Base-by-base conservation (phyloP, 2,888 invertebrate genomes). In the Heliconius sara region DNA sequence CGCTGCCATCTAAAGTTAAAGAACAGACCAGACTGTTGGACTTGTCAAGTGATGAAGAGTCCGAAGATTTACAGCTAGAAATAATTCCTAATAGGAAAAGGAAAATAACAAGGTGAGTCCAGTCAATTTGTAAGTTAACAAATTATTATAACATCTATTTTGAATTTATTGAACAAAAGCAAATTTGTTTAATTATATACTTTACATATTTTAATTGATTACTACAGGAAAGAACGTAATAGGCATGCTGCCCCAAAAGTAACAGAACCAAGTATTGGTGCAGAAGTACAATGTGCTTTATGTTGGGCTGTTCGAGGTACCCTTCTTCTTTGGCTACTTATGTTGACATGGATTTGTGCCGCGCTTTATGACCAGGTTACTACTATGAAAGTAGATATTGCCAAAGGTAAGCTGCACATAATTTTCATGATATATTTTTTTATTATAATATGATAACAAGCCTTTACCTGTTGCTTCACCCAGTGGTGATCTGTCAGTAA, bases 21-120 rank as follows among this genome's bases (percentile, higher is more conserved):
- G 96, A 96, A 92, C 96, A 96, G 83, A 96, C 96, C 88, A 96
- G 96, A 85, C 95, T 97, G 71, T 89, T 97, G 86, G 96, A 96
- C 86, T 88, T 96, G 82, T 95, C 96, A 76, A 96, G 96, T 80
- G 96, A 96, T 82, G 96, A 96, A 83, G 96, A 96, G 70, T 96
- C 96, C 0, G 96, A 96, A 82, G 94, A 96, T 81, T 93, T 96
- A 68, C 96, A 96, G 86, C 87, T 96, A 88, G 95, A 96, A 88
- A 93, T 96, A 80, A 96, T 96, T 81, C 96, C 95, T 68, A 96
- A 96, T 85, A 90, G 94, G 72, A 95, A 95, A 87, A 96, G 95
- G 88, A 96, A 95, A 89, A 91, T 96, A 47, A 95, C 95, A 80
- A 95, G 96, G 96, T 82, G 72, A 65, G 13, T 65, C 70, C 25